Evolutionary conservation across 2,113 vertebrate genomes (phyloP), one percentile per base, ranked within the genome.

Genomic region (Muscicapa adusta): DNA sequence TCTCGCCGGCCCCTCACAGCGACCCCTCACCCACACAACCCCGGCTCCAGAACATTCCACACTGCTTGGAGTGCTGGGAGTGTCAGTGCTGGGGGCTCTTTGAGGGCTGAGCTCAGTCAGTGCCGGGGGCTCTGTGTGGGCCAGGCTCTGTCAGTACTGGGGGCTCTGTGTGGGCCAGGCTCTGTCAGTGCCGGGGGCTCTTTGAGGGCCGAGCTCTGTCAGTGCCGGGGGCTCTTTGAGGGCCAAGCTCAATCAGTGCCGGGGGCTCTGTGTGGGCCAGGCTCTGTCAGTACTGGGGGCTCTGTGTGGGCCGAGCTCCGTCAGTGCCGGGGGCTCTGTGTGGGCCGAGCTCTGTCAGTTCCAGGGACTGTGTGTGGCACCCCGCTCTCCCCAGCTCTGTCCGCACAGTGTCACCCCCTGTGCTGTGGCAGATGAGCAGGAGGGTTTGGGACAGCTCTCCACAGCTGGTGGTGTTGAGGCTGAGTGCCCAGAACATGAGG

Each of bases 401-500:
- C 26, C 5, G 7, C 12, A 0, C 12, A 0, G 10, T 31, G 36
- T 25, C 83, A 22, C 6, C 18, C 18, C 22, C 40, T 12, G 7
- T 0, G 3, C 34, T 56, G 53, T 4, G 10, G 14, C 18, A 2
- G 3, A 9, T 2, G 1, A 12, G 12, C 14, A 11, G 31, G 6
- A 54, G 20, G 48, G 38, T 8, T 43, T 7, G n/a, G 9, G 22
- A 23, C 4, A 8, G 23, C n/a, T 6, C n/a, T 9, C 3, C 2
- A 10, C 18, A 8, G 68, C 25, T 6, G 19, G 16, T 18, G 11
- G 17, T 13, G 42, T 2, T 2, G 6, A 34, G 48, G 36, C 33
- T 3, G 0, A 34, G 56, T 2, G 3, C 36, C 17, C 2, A 29
- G 25, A 24, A 19, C 19, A 1, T 9, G 42, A 42, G 23, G 17